Evolutionary conservation across 2,888 invertebrate genomes (phyloP), one percentile per base, ranked within the genome.

Genomic region (Perithous albicinctus): DNA sequence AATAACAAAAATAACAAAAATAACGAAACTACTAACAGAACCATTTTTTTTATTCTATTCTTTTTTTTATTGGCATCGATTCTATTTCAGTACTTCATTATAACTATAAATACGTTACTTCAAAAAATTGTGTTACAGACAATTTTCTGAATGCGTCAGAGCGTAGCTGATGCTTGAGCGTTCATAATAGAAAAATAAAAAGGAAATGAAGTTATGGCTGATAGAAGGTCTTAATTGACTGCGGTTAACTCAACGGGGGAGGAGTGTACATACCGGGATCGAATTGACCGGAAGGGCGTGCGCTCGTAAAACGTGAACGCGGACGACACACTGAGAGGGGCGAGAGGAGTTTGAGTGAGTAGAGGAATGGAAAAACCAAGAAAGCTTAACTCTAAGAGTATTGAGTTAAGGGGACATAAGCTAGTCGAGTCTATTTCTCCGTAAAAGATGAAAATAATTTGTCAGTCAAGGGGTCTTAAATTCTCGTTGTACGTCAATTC

Each of bases 201-300:
- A 72, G 72, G 72, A 73, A 73, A 73, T 63, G 46, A 73, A 73
- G 73, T 73, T 73, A 48, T 73, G 63, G 74, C 64, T 75, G 78
- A 69, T 78, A 59, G 81, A 69, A 77, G 73, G 48, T 56, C 81
- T 82, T 82, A 82, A 82, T 82, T 82, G 81, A 82, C 74, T 78
- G 69, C 59, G 67, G 70, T 35, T 59, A 59, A 78, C 66, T 20
- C 32, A 56, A 29, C 8, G 35, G 59, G 7, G 59, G 56, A 20
- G 38, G 67, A 69, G 51, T 70, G 78, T 78, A 78, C 81, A 82
- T 74, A 64, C 64, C 38, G 48, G 74, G 74, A 78, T 78, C 82
- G 82, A 82, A 82, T 82, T 82, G 82, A 82, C 82, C 82, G 78
- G 82, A 82, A 78, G 82, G 82, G 82, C 82, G 82, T 82, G 82